A percentile compares a stretch with the other conserved stretches of the same genome.
These are phyloP conservation scores for Numenius arquata DNA, from an alignment of 2,113 vertebrate genomes.

Conservation along the genomic window DNA sequence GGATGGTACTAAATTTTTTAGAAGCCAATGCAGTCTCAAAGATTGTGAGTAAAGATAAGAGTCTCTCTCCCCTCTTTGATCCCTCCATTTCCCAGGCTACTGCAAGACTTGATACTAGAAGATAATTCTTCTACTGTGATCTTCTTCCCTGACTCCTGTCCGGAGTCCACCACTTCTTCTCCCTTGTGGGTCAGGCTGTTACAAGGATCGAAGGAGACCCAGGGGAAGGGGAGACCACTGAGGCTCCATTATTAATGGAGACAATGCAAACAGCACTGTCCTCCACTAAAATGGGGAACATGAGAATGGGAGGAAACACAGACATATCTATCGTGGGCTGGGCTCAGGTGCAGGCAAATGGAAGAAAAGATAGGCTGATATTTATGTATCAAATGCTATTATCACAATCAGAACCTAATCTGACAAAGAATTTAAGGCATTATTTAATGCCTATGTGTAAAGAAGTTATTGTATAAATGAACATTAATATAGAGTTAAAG, in stretches of 20 bases:
- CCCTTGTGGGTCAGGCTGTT: background rate
- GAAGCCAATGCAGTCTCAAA: background rate
- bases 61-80: background rate
- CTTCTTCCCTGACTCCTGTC: background rate
- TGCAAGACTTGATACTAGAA: background rate
- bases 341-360: fast-evolving
- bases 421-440: background rate
- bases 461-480: background rate
- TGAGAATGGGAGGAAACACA: background rate
- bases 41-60: background rate
- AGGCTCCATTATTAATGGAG: background rate
- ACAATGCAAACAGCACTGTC: background rate
- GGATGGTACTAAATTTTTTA: background rate
- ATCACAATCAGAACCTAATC: background rate
- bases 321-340: background rate
- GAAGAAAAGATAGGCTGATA: background rate
- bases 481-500: background rate
- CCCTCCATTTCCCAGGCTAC: background rate
- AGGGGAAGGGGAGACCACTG: background rate
- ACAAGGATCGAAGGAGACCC: background rate
- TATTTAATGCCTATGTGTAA: background rate
- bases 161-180: background rate
- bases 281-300: background rate
- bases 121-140: background rate
- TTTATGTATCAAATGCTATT: background rate